A percentile compares a stretch with the other conserved stretches of the same genome.
phyloP scores from a whole-genome alignment of 2,888 invertebrate species.

The Dorcus parallelipipedus region DNA sequence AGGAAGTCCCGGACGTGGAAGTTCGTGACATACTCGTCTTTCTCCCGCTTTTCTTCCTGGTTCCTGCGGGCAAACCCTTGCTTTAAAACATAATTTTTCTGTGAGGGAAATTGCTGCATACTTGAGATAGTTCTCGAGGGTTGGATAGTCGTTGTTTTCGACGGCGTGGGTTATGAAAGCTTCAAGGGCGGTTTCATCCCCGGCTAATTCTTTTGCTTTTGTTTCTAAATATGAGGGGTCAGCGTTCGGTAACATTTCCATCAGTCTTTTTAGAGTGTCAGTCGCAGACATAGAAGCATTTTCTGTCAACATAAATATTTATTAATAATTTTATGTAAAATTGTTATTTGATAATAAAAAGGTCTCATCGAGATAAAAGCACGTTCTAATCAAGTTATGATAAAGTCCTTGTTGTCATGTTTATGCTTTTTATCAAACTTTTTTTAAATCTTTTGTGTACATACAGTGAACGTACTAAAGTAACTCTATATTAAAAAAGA shows the following conservation, averaged over 20 bases:
- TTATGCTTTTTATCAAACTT: too few species aligned
- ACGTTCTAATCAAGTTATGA: too few species aligned
- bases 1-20: slow-evolving; percentile 35
- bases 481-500: too few species aligned
- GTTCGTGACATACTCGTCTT: slow-evolving; percentile 28
- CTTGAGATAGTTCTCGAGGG: slow-evolving; percentile 43
- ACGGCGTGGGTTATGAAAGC: slow-evolving; percentile 36
- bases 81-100: too few species aligned
- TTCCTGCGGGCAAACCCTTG: slow-evolving; percentile 20
- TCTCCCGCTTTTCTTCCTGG: slow-evolving; percentile 29
- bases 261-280: slow-evolving; percentile 27
- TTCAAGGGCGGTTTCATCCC: slow-evolving; percentile 28
- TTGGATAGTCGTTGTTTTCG: slow-evolving; percentile 41
- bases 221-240: slow-evolving; percentile 40
- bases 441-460: too few species aligned
- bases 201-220: slow-evolving; percentile 33
- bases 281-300: not conserved
- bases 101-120: slow-evolving; percentile 18
- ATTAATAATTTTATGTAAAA: too few species aligned
- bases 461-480: too few species aligned
- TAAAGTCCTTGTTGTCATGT: too few species aligned
- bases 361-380: not conserved
- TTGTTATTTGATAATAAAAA: not conserved
- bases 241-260: slow-evolving; percentile 40
- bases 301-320: too few species aligned